phyloP scores from a whole-genome alignment of 2,113 vertebrate genomes.

The Ctenodactylus gundi region DNA sequence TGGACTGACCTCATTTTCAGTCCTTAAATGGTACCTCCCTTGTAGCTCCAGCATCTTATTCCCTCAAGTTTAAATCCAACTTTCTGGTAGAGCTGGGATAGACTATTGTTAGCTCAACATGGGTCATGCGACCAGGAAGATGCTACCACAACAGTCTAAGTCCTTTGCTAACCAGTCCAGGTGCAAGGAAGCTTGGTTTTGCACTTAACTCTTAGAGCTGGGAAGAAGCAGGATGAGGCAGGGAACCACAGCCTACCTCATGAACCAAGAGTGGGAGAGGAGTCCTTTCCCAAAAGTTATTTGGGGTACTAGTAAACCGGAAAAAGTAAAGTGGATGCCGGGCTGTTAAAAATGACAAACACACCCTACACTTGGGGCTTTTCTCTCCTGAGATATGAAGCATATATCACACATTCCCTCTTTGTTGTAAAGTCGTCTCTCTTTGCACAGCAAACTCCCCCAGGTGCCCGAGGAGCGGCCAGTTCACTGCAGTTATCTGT shows the following conservation, averaged over 20 bases:
- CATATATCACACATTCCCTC: neutral
- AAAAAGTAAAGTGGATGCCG: neutral
- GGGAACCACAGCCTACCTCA: neutral
- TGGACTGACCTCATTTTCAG: neutral
- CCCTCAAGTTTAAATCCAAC: neutral
- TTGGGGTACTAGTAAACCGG: neutral
- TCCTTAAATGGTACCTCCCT: neutral
- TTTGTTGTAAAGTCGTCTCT: neutral
- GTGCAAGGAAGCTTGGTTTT: neutral
- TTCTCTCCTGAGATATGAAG: neutral
- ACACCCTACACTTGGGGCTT: neutral
- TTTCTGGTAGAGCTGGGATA: neutral
- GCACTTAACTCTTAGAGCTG: neutral
- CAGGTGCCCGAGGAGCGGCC: neutral
- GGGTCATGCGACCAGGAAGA: neutral
- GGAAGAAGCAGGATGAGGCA: neutral
- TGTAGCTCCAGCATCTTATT: neutral
- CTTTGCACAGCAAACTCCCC: neutral
- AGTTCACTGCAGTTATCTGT: neutral
- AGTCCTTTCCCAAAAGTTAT: neutral
- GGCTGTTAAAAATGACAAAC: conserved; percentile 7
- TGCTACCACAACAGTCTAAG: neutral
- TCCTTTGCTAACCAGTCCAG: neutral
- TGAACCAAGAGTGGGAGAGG: neutral
- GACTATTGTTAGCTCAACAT: neutral